Evolutionary conservation across 2,113 vertebrate genomes (phyloP).

Genomic region (Protomyctophum bolini): DNA sequence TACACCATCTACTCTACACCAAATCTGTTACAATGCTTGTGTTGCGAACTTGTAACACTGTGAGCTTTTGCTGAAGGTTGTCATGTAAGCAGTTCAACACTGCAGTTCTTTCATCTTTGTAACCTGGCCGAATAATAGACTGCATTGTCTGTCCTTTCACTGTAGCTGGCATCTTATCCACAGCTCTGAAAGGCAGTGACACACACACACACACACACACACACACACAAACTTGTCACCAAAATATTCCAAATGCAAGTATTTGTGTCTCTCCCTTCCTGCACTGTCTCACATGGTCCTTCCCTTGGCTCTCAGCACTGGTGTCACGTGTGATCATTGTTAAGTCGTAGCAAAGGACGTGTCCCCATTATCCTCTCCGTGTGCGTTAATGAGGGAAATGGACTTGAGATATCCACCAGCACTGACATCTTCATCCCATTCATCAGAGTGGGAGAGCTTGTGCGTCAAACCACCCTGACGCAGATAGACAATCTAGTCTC

Average conservation of each 20-base stretch:
- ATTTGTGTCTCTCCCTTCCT: conserved; percentile 20
- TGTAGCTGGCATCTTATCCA: neutral
- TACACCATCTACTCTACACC: no score
- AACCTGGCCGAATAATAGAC: conserved; percentile 32
- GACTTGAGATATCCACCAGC: conserved; percentile 48
- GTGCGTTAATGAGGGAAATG: conserved; percentile 55
- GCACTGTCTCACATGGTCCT: conserved; percentile 21
- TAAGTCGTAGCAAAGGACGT: conserved; percentile 51
- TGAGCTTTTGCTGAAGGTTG: no score
- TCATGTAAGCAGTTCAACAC: conserved; percentile 32
- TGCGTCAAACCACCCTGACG: conserved; percentile 8
- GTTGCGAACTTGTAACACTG: no score
- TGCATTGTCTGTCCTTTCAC: conserved; percentile 1
- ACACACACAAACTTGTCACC: conserved; percentile 27
- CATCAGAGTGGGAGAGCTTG: conserved; percentile 33
- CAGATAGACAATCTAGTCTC: conserved; percentile 11
- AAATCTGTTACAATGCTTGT: no score
- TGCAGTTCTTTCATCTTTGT: conserved; percentile 28
- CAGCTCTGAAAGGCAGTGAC: conserved; percentile 1
- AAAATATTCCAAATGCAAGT: conserved; percentile 34
- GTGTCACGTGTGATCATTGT: conserved; percentile 56
- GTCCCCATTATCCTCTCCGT: conserved; percentile 37
- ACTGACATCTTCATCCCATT: conserved; percentile 43
- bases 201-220: neutral
- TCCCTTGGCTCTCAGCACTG: conserved; percentile 44